These are phyloP conservation scores for Penaeus indicus DNA, from an alignment of 1,140 invertebrate species.

Conservation along the genomic window DNA sequence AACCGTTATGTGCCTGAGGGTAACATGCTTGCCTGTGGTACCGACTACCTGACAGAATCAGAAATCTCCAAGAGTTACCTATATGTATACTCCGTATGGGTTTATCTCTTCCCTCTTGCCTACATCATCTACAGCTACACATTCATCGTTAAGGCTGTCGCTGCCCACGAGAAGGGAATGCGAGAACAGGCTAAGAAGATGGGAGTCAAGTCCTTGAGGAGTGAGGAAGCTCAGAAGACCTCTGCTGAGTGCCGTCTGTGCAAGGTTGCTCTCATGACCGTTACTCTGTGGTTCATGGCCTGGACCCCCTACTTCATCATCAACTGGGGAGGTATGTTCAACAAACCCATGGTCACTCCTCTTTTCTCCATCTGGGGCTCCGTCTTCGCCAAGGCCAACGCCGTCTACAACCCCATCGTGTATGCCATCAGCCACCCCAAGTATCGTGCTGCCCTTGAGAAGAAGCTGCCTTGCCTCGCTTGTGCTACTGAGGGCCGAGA, in stretches of 20 bases:
- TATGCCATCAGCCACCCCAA: constrained; percentile 56
- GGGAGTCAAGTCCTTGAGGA: constrained; percentile 69
- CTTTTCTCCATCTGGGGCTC: constrained; percentile 60
- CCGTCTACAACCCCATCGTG: constrained; percentile 63
- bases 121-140: constrained; percentile 70
- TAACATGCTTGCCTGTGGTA: constrained; percentile 66
- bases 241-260: constrained; percentile 68
- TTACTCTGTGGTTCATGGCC: constrained; percentile 69
- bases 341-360: constrained; percentile 68
- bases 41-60: constrained; percentile 66
- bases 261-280: constrained; percentile 70
- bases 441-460: constrained; percentile 36
- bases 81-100: constrained; percentile 52
- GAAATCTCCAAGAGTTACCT: constrained; percentile 64
- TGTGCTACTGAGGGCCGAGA: background rate
- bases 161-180: constrained; percentile 71
- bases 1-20: constrained; percentile 67
- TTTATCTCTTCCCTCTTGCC: constrained; percentile 65
- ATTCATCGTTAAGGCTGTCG: constrained; percentile 71
- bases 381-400: constrained; percentile 59
- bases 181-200: constrained; percentile 70
- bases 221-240: constrained; percentile 65
- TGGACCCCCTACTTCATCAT: constrained; percentile 71
- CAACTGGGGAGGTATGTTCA: constrained; percentile 69
- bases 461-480: background rate